Base-by-base conservation (phyloP, 1,140 invertebrate genomes). In the Metaphire vulgaris region DNA sequence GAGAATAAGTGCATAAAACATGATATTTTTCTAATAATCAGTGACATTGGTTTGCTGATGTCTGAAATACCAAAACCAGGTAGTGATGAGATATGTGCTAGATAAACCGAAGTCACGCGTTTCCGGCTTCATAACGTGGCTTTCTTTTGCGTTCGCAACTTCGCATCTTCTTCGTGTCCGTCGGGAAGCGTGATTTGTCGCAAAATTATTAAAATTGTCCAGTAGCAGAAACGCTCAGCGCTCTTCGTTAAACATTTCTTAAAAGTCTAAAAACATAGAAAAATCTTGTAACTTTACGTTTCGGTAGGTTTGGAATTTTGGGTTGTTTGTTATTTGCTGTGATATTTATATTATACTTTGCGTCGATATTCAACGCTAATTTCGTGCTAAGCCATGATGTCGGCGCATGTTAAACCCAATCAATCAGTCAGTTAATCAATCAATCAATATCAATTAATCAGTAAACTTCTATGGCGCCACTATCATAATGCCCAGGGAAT, bases 341-440 rank as follows among this genome's bases (percentile, higher is more conserved):
- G 16, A 79, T 75, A 32, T 76, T 67, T 33, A 69, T 81, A 79
- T 56, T 82, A 69, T 15, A n/a, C 12, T 30, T 28, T 15, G 28
- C 68, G 14, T 14, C 68, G 12, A 30, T 30, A 14, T 15, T 15
- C n/a, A n/a, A n/a, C 28, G n/a, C 68, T 28, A 16, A 16, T 65
- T 65, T 16, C 16, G 16, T 65, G 6, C 31, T 6, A 32, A 6
- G 28, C 28, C 68, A 69, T 32, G 6, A 6, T 32, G 28, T 29
- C 6, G n/a, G 28, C 31, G n/a, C 68, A 30, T 32, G 31, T 16
- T 30, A 12, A 12, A 12, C 6, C n/a, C n/a, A n/a, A n/a, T n/a
- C n/a, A n/a, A n/a, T n/a, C n/a, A n/a, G n/a, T n/a, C n/a, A n/a
- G n/a, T n/a, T n/a, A n/a, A n/a, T n/a, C n/a, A n/a, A n/a, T n/a